These are phyloP conservation scores for Hippopotamus amphibius DNA, from an alignment of 2,113 vertebrate genomes.

Conservation along the genomic window DNA sequence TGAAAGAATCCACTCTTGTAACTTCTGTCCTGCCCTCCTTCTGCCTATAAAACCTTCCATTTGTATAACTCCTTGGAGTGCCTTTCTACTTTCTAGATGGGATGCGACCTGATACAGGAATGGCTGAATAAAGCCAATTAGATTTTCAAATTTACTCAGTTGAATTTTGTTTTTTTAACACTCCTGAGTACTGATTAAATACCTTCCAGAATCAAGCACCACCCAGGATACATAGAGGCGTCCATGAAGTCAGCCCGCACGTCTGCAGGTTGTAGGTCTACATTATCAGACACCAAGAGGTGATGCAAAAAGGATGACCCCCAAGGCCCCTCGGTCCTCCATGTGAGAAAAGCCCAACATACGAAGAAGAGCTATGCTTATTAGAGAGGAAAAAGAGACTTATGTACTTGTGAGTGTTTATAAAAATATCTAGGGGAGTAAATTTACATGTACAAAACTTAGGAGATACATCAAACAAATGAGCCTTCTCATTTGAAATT, in stretches of 20 bases:
- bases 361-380: not conserved
- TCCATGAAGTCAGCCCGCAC: not conserved
- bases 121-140: not conserved
- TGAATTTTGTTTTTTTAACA: not conserved
- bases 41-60: not conserved
- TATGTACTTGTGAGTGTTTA: not conserved
- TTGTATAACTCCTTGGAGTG: not conserved
- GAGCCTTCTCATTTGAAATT: not conserved
- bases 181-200: not conserved
- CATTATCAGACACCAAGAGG: not conserved
- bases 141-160: not conserved
- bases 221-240: fast-evolving
- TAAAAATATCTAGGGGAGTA: not conserved
- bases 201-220: not conserved
- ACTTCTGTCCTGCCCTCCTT: not conserved
- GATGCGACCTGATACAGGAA: not conserved
- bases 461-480: not conserved
- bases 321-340: not conserved
- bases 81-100: not conserved
- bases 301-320: not conserved
- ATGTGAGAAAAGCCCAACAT: not conserved
- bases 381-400: not conserved
- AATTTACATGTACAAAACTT: not conserved
- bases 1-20: no score
- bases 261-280: not conserved